A percentile compares a stretch with the other conserved stretches of the same genome.
phyloP scores from a whole-genome alignment of 2,888 invertebrate species.

The Agonopterix subpropinquella region DNA sequence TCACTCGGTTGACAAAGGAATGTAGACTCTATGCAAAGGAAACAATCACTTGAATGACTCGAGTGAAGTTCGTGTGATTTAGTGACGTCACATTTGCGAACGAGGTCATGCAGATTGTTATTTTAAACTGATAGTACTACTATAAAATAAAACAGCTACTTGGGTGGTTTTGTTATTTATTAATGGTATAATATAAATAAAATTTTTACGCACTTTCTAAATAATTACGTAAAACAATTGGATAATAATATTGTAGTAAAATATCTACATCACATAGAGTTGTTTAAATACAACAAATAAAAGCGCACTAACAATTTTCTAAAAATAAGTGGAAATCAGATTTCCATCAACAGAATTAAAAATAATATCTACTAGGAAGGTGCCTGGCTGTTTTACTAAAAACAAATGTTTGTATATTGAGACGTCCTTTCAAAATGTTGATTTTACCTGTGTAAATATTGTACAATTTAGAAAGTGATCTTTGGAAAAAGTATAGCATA shows the following conservation, averaged over 20 bases:
- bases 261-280: constrained; percentile 35
- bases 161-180: too few relatives aligned
- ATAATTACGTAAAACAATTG: constrained; percentile 42
- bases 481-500: constrained; percentile 25
- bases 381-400: constrained; percentile 26
- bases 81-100: too few relatives aligned
- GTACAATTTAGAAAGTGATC: constrained; percentile 24
- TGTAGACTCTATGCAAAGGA: too few relatives aligned
- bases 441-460: constrained; percentile 23
- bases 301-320: constrained; percentile 36
- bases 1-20: too few relatives aligned
- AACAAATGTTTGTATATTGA: constrained; percentile 26
- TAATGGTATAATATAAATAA: constrained; percentile 5
- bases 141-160: too few relatives aligned
- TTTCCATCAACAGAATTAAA: constrained; percentile 23
- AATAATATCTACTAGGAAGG: constrained; percentile 46
- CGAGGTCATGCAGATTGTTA: too few relatives aligned
- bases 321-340: constrained; percentile 20
- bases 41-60: too few relatives aligned
- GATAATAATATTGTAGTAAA: constrained; percentile 28
- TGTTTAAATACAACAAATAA: constrained; percentile 30
- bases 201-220: constrained; percentile 28
- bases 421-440: constrained; percentile 25
- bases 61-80: too few relatives aligned
- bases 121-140: too few relatives aligned